Evolutionary conservation across 2,113 vertebrate species (phyloP).

Genomic region (Paramisgurnus dabryanus): DNA sequence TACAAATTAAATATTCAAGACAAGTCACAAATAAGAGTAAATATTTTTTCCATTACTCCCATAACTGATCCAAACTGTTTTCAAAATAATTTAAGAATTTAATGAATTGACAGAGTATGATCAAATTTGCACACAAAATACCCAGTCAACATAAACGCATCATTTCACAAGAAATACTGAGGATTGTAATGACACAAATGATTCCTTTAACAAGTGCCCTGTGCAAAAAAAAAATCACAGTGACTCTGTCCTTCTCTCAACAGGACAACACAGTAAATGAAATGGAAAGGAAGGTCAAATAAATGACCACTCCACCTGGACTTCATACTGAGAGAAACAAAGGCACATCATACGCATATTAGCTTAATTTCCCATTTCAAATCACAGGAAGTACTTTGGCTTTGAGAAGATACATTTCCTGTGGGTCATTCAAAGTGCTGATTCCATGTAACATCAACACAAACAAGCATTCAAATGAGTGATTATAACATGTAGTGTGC

Average conservation of each 20-base stretch:
- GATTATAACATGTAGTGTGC: background rate
- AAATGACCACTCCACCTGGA: conserved; percentile 49
- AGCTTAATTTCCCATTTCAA: background rate
- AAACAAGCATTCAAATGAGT: too few species aligned
- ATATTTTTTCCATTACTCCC: background rate
- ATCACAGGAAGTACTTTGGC: conserved; percentile 17
- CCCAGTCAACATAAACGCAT: conserved; percentile 8
- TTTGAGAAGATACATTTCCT: conserved; percentile 18
- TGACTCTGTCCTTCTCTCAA: conserved; percentile 47
- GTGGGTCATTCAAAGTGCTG: conserved; percentile 13
- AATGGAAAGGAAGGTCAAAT: conserved; percentile 28
- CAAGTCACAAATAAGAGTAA: conserved; percentile 51
- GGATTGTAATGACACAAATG: conserved; percentile 46
- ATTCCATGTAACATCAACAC: background rate
- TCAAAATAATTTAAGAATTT: background rate
- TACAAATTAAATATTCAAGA: conserved; percentile 33
- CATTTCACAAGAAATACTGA: conserved; percentile 52
- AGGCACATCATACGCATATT: conserved; percentile 65
- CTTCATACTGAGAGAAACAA: conserved; percentile 60
- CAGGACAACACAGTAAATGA: conserved; percentile 48
- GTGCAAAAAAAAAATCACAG: conserved; percentile 59
- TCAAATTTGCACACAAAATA: background rate
- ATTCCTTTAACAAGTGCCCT: conserved; percentile 69
- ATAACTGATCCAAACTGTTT: background rate
- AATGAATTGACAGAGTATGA: background rate